Evolutionary conservation across 1,140 invertebrate genomes (phyloP), one percentile per base, ranked within the genome.

Genomic region (Drosophila insularis): DNA sequence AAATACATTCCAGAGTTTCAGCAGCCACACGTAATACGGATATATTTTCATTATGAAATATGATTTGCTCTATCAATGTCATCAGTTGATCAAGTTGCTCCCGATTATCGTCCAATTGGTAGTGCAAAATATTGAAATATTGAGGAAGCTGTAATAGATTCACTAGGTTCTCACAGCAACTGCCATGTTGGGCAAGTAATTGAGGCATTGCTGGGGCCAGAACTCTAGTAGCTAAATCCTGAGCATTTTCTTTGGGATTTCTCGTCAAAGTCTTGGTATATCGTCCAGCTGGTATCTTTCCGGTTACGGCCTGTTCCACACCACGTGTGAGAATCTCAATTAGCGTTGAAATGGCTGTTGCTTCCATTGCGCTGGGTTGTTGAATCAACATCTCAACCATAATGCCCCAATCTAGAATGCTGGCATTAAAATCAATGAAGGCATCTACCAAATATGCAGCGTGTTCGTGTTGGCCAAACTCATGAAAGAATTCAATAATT

Each of bases 371-470:
- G 4, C 43, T 5, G 0, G 32, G 13, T 1, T 68, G 43, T 2
- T 56, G 10, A 4, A 68, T 21, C 6, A 87, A 61, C 79, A 87
- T 71, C 0, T 14, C 2, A 1, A 77, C 54, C 76, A 87, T 87
- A 46, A 23, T 19, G 1, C 55, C 2, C 82, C 84, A 87, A 6
- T 63, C 69, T 1, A 74, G 3, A 1, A 87, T 14, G 10, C 70
- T 7, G 1, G 67, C 27, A 17, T 40, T 82, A n/a, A 7, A 23
- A 0, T 59, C 64, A 7, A 62, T 63, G 6, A 73, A 56, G 0
- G 82, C 53, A 50, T 87, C 82, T 2, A 87, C 84, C 5, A 89
- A 40, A 32, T 82, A 82, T 4, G 72, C 75, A 7, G 79, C 64
- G 54, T 87, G 82, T 6, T 89, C 84, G 1, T 79, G 76, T 13